Conservation (phyloP, 2,797 vertebrate species). For the Sphenopsis melanotis region DNA sequence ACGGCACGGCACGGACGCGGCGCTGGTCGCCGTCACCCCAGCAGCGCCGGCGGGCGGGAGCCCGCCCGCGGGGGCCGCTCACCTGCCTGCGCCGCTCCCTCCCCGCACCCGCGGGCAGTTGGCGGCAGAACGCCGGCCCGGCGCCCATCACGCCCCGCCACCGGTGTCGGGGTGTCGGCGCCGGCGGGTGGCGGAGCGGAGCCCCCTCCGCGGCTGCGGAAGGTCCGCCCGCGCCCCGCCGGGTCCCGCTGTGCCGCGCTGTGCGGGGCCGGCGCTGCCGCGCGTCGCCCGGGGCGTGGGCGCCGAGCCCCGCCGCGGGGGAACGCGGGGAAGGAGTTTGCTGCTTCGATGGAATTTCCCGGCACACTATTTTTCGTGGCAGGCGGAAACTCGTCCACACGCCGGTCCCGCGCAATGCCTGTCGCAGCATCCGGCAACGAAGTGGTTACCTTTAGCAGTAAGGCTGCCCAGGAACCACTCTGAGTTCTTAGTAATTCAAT, state of each 20-base stretch:
- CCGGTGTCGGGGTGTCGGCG: background rate
- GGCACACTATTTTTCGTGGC: background rate
- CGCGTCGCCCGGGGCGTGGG: background rate
- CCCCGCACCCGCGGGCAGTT: background rate
- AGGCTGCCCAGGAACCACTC: slow-evolving; percentile 58
- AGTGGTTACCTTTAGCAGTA: slow-evolving; percentile 59
- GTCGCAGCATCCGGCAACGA: background rate
- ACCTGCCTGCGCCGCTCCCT: background rate
- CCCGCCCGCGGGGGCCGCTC: background rate
- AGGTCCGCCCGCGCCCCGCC: background rate
- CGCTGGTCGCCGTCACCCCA: background rate
- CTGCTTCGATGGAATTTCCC: background rate
- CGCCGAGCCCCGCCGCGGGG: background rate
- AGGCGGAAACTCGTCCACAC: background rate
- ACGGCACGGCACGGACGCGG: background rate
- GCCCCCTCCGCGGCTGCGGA: background rate
- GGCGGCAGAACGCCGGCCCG: too few species aligned
- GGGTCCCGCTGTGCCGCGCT: background rate
- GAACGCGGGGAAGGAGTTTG: background rate
- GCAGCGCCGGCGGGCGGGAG: background rate
- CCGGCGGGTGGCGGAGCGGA: background rate
- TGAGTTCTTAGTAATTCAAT: slow-evolving; percentile 85
- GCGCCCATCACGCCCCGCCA: background rate
- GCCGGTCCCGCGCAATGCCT: background rate
- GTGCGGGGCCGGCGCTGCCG: background rate